Conservation (phyloP, 2,113 vertebrate genomes). For the Psittacus erithacus region DNA sequence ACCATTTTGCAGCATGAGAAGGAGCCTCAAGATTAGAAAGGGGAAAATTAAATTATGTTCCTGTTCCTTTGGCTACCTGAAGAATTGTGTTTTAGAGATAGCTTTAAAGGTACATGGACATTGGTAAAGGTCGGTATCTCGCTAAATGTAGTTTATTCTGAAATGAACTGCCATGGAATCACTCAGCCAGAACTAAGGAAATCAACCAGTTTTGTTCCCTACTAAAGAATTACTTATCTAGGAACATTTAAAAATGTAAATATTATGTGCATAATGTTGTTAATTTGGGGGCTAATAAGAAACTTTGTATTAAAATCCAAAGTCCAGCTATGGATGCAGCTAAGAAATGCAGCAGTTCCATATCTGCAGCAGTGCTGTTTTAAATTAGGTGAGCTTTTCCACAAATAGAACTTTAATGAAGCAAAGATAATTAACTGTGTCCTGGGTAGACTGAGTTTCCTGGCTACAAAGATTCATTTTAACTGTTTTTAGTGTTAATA, state of each 20-base stretch:
- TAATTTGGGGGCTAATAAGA: neutral
- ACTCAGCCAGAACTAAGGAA: neutral
- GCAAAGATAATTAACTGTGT: neutral
- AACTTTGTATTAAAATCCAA: neutral
- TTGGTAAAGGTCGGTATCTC: neutral
- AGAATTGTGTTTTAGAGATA: conserved; percentile 3
- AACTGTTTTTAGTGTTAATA: neutral
- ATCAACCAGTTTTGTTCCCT: neutral
- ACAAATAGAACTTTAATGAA: neutral
- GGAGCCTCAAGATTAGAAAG: conserved; percentile 38
- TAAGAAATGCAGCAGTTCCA: neutral
- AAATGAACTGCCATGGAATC: neutral
- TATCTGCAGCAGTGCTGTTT: neutral
- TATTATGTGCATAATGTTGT: neutral
- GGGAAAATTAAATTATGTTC: conserved; percentile 62
- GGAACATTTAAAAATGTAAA: neutral
- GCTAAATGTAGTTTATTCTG: neutral
- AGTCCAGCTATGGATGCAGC: neutral
- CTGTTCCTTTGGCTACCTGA: neutral
- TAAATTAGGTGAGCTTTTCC: neutral
- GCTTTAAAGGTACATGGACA: conserved; percentile 15
- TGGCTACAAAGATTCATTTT: neutral
- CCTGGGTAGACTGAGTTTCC: neutral
- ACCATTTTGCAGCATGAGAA: conserved; percentile 44
- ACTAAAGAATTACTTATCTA: neutral